phyloP scores from a whole-genome alignment of 2,797 vertebrate species.

The Argyrosomus regius region DNA sequence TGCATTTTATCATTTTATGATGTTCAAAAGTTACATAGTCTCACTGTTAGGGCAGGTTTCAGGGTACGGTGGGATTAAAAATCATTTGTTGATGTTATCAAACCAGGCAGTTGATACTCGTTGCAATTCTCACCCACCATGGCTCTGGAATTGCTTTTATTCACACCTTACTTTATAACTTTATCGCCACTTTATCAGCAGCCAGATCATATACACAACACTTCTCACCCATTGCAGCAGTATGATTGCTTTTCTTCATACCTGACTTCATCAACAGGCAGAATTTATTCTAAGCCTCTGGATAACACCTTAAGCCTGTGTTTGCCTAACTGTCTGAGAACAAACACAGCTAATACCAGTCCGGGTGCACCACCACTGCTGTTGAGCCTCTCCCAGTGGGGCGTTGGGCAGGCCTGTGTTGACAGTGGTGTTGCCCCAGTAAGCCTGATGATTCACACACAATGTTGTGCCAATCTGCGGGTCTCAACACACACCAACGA shows the following conservation, averaged over 20 bases:
- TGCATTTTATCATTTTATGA: neutral
- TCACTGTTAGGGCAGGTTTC: neutral
- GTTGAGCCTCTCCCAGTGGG: constrained; percentile 64
- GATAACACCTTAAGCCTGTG: constrained; percentile 48
- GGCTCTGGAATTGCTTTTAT: constrained; percentile 16
- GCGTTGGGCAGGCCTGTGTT: constrained; percentile 59
- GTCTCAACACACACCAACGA: constrained; percentile 61
- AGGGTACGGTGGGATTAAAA: neutral
- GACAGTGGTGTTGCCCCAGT: constrained; percentile 61
- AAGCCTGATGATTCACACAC: constrained; percentile 73
- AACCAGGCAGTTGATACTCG: neutral
- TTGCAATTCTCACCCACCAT: neutral
- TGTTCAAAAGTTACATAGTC: neutral
- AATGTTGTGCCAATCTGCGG: constrained; percentile 59
- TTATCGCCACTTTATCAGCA: constrained; percentile 34
- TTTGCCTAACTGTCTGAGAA: constrained; percentile 61
- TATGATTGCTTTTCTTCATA: constrained; percentile 36
- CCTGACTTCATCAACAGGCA: constrained; percentile 38
- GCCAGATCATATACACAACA: constrained; percentile 16
- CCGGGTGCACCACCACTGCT: constrained; percentile 37
- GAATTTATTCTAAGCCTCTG: constrained; percentile 35
- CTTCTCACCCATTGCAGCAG: constrained; percentile 36
- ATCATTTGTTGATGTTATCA: constrained; percentile 4
- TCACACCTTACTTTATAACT: constrained; percentile 26
- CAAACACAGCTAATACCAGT: constrained; percentile 58